Evolutionary conservation across 2,888 invertebrate genomes (phyloP).

Genomic region (Neocrepidodera transversa): DNA sequence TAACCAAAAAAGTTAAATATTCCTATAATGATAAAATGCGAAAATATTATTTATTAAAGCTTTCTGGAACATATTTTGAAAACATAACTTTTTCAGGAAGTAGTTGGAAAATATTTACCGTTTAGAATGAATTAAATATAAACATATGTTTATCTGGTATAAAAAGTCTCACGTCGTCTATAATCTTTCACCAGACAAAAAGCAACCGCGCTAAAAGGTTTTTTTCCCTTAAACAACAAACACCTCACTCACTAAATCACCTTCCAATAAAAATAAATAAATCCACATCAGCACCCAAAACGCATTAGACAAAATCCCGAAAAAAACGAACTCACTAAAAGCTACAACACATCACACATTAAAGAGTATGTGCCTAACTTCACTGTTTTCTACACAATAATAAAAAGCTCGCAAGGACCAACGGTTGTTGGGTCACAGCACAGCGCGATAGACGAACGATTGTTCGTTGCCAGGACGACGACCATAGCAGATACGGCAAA

Average conservation of each 20-base stretch:
- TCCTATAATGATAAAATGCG: too few relatives aligned
- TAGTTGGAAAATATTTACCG: too few relatives aligned
- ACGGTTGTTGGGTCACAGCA: not conserved
- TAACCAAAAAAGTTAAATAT: too few relatives aligned
- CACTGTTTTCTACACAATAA: not conserved
- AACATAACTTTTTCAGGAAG: too few relatives aligned
- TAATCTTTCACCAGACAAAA: not conserved
- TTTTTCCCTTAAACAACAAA: not conserved
- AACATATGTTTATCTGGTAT: too few relatives aligned
- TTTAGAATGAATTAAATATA: too few relatives aligned
- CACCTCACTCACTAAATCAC: slow-evolving; percentile 10
- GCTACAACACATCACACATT: not conserved
- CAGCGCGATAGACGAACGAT: slow-evolving; percentile 26
- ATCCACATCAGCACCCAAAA: not conserved
- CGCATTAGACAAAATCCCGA: not conserved
- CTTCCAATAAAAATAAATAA: slow-evolving; percentile 5
- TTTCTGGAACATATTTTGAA: too few relatives aligned
- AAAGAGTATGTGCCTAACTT: not conserved
- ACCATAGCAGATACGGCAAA: slow-evolving; percentile 25
- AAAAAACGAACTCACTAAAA: not conserved
- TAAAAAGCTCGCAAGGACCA: slow-evolving; percentile 24
- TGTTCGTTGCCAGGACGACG: slow-evolving; percentile 37
- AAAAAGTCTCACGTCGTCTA: not conserved
- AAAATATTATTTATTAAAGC: too few relatives aligned
- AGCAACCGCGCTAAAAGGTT: not conserved